These are phyloP conservation scores for Drosophila quinaria DNA, from an alignment of 2,888 invertebrate species.

Conservation along the genomic window DNA sequence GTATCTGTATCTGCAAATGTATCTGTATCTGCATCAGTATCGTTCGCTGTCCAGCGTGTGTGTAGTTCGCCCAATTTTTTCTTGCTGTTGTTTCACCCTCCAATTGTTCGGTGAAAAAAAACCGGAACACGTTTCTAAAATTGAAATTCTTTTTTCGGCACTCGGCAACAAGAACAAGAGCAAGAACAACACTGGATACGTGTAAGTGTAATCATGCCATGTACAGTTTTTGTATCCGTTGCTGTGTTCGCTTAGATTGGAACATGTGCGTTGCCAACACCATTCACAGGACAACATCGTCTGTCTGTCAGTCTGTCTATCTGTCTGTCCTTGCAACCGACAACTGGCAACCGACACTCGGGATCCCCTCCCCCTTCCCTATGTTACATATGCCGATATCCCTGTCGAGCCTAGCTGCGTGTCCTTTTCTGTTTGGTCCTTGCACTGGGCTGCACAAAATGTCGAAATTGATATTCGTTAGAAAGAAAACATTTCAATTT, in stretches of 20 bases:
- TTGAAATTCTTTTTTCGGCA: slow-evolving; percentile 71
- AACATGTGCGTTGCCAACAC: slow-evolving; percentile 79
- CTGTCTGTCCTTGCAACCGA: slow-evolving; percentile 23
- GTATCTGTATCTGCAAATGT: slow-evolving; percentile 26
- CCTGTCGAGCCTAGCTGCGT: slow-evolving; percentile 44
- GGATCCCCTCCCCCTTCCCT: slow-evolving; percentile 27
- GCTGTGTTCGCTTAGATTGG: slow-evolving; percentile 70
- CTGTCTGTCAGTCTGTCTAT: not conserved
- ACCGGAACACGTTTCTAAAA: slow-evolving; percentile 76
- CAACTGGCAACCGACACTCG: slow-evolving; percentile 9
- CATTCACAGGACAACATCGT: slow-evolving; percentile 59
- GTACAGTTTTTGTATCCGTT: slow-evolving; percentile 74
- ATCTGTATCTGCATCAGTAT: slow-evolving; percentile 22
- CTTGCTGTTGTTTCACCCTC: slow-evolving; percentile 51
- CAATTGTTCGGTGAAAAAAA: slow-evolving; percentile 34
- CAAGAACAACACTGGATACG: slow-evolving; percentile 28
- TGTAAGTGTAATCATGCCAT: slow-evolving; percentile 74
- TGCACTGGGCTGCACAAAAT: slow-evolving; percentile 45
- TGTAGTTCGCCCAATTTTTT: slow-evolving; percentile 24
- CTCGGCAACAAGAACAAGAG: slow-evolving; percentile 14
- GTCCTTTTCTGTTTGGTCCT: slow-evolving; percentile 47
- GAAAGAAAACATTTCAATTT: slow-evolving; percentile 78
- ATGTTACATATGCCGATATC: not conserved
- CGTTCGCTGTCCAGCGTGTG: slow-evolving; percentile 33
- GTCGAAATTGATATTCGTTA: slow-evolving; percentile 76